These are phyloP conservation scores for Dipodomys spectabilis DNA, from an alignment of 2,113 vertebrate species.

Conservation along the genomic window DNA sequence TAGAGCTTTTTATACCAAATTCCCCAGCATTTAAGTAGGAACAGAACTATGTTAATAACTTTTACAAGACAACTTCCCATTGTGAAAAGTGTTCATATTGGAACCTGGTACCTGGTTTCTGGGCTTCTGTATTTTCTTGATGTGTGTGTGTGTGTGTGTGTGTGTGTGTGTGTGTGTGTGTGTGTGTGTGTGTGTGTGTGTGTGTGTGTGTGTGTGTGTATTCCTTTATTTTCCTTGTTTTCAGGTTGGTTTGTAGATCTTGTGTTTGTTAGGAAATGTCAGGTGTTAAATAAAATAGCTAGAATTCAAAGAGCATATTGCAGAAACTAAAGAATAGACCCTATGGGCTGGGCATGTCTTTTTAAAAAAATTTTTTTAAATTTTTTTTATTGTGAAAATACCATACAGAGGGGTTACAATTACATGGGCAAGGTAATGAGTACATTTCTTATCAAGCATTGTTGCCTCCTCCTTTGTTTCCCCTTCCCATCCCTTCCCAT, in stretches of 20 bases:
- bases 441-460: too few species aligned
- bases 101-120: neutral
- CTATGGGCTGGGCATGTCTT: neutral
- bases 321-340: neutral
- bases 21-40: neutral
- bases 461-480: too few species aligned
- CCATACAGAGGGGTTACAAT: too few species aligned
- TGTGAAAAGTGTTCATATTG: neutral
- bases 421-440: too few species aligned
- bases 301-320: neutral
- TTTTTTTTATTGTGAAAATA: too few species aligned
- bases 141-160: neutral
- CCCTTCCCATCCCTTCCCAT: too few species aligned
- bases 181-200: too few species aligned
- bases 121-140: neutral
- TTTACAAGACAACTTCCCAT: neutral
- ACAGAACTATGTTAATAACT: neutral
- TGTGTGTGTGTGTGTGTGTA: too few species aligned
- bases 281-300: neutral
- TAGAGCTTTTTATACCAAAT: neutral
- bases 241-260: neutral
- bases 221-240: neutral
- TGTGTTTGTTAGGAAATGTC: neutral
- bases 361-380: too few species aligned
- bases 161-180: neutral